Conservation (phyloP, 2,113 vertebrate genomes). For the Pholis gunnellus region DNA sequence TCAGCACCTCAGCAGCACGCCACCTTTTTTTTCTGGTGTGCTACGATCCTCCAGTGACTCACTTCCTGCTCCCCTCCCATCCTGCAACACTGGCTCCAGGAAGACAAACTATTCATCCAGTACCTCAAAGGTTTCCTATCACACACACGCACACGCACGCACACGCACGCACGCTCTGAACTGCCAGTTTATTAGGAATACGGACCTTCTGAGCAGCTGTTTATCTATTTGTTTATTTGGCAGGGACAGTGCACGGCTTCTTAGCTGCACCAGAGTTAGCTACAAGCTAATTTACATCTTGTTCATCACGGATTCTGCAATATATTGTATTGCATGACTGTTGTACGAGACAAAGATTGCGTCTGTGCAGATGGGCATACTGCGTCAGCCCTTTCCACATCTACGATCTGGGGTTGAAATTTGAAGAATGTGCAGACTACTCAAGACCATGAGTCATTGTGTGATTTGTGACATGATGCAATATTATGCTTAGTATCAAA, state of each 20-base stretch:
- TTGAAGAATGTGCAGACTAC: neutral
- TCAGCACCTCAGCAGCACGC: constrained; percentile 33
- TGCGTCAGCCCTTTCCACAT: neutral
- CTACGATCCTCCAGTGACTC: constrained; percentile 40
- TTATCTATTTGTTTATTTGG: neutral
- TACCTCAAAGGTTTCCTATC: constrained; percentile 68
- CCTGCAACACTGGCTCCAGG: constrained; percentile 74
- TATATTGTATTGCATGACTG: neutral
- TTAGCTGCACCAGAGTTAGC: neutral
- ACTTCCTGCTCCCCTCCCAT: constrained; percentile 75
- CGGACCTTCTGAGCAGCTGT: neutral
- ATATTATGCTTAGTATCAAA: neutral
- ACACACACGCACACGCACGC: neutral
- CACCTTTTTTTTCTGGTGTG: constrained; percentile 33
- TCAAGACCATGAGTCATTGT: neutral
- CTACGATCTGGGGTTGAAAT: neutral
- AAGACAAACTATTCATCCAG: constrained; percentile 64
- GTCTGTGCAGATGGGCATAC: neutral
- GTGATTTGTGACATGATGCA: neutral
- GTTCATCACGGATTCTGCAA: neutral
- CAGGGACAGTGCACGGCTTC: neutral
- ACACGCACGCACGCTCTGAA: neutral
- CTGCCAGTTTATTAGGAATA: neutral
- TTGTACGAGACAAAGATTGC: neutral
- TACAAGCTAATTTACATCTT: neutral